A percentile compares a stretch with the other conserved stretches of the same genome.
These are phyloP conservation scores for Meandrusa payeni DNA, from an alignment of 2,888 invertebrate genomes.

Conservation along the genomic window DNA sequence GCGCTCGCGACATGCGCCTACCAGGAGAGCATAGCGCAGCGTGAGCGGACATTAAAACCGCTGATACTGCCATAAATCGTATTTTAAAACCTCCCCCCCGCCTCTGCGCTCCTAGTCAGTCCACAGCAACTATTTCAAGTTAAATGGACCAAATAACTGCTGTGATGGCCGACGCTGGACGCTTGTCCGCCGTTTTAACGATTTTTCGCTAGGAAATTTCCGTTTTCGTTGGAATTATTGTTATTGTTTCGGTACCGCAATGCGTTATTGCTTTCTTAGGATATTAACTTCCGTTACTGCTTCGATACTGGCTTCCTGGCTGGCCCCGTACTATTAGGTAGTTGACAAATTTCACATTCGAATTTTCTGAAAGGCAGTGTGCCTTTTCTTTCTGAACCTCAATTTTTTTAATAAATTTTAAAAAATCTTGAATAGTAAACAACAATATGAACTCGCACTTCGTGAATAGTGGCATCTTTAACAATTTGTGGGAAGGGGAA, in stretches of 20 bases:
- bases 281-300: constrained; percentile 25
- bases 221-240: constrained; percentile 63
- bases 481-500: too few species aligned
- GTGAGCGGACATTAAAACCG: constrained; percentile 48
- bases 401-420: too few species aligned
- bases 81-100: constrained; percentile 46
- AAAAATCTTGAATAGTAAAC: too few species aligned
- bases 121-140: constrained; percentile 66
- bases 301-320: too few species aligned
- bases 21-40: constrained; percentile 48
- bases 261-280: constrained; percentile 31
- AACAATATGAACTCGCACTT: too few species aligned
- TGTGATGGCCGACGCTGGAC: constrained; percentile 55
- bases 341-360: background rate
- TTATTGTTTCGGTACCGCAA: constrained; percentile 49
- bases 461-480: too few species aligned
- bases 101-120: constrained; percentile 33
- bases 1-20: constrained; percentile 48
- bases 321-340: background rate
- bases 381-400: too few species aligned
- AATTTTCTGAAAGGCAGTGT: too few species aligned
- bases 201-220: constrained; percentile 64
- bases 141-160: constrained; percentile 73
- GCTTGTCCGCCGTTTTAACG: constrained; percentile 53
- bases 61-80: constrained; percentile 58